Conservation (phyloP, 2,113 vertebrate species). For the Rattus rattus region DNA sequence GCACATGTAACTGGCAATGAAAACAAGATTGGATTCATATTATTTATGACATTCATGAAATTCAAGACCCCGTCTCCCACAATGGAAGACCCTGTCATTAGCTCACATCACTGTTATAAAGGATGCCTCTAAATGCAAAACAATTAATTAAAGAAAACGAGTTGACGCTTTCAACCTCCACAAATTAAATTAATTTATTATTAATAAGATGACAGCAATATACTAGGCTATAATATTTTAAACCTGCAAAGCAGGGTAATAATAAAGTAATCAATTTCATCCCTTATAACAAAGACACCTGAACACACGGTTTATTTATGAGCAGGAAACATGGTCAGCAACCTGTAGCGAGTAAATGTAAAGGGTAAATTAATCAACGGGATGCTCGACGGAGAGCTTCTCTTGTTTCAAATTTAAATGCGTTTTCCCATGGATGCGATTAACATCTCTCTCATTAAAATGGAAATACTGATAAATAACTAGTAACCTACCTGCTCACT, state of each 20-base stretch:
- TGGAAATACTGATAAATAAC: slow-evolving; percentile 56
- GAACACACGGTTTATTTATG: slow-evolving; percentile 60
- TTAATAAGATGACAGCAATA: slow-evolving; percentile 67
- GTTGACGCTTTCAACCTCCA: slow-evolving; percentile 63
- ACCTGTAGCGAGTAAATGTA: not conserved
- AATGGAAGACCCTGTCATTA: slow-evolving; percentile 37
- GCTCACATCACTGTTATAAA: slow-evolving; percentile 40
- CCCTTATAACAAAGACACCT: slow-evolving; percentile 53
- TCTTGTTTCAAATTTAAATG: slow-evolving; percentile 52
- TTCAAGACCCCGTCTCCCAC: not conserved
- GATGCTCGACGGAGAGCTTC: not conserved
- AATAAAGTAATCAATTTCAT: slow-evolving; percentile 65
- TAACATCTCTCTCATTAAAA: not conserved
- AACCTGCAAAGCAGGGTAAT: slow-evolving; percentile 69
- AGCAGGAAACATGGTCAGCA: slow-evolving; percentile 43
- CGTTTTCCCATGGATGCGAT: not conserved
- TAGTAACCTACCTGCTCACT: not conserved
- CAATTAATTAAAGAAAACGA: slow-evolving; percentile 75
- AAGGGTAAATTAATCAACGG: slow-evolving; percentile 48
- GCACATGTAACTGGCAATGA: not conserved
- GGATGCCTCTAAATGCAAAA: slow-evolving; percentile 53
- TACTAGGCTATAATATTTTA: slow-evolving; percentile 75
- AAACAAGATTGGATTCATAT: slow-evolving; percentile 27
- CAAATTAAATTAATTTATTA: slow-evolving; percentile 76
- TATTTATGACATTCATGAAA: slow-evolving; percentile 46